Base-by-base conservation (phyloP, 2,113 vertebrate genomes). In the Cebidichthys violaceus region DNA sequence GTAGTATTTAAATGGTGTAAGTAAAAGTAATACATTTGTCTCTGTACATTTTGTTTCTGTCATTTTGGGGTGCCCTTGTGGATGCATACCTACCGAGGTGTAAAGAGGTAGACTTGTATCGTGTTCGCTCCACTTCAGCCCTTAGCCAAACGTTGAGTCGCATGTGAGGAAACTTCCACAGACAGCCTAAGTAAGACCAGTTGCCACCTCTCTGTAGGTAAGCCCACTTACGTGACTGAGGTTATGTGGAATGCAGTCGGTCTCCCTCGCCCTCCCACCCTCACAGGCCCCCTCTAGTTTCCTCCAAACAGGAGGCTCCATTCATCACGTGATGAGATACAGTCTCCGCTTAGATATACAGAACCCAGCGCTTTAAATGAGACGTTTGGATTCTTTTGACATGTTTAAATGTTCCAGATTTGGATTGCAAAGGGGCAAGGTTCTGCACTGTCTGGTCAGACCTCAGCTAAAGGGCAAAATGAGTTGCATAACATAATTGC, bases 401-500 rank as follows among this genome's bases (percentile, higher is more conserved):
- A 39, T 84, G 55, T 70, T 65, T 66, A 74, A 45, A 18, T 71
- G 41, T 35, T 65, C 35, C 15, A 64, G 9, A 31, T 31, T 31
- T 77, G 15, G 65, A 83, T n/a, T n/a, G n/a, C n/a, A n/a, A n/a
- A n/a, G n/a, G 57, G 18, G 61, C 8, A 1, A 29, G n/a, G 37
- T 85, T 78, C 27, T 78, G 80, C 39, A 31, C 45, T 9, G 33
- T 84, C 45, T 81, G 67, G 14, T 31, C 62, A 82, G 69, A 71
- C 70, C 47, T 84, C 52, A 61, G 81, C 41, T 73, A 83, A 86
- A 88, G 82, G 82, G 78, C 81, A 81, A 27, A 41, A 35, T 50
- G 67, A 83, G 85, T 91, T 87, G 85, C 77, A 72, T 89, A 82
- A 85, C 65, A 86, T 90, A 88, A 90, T 90, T 85, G 82, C 74